phyloP scores from a whole-genome alignment of 2,113 vertebrate species.

The Hippocampus barbouri region DNA sequence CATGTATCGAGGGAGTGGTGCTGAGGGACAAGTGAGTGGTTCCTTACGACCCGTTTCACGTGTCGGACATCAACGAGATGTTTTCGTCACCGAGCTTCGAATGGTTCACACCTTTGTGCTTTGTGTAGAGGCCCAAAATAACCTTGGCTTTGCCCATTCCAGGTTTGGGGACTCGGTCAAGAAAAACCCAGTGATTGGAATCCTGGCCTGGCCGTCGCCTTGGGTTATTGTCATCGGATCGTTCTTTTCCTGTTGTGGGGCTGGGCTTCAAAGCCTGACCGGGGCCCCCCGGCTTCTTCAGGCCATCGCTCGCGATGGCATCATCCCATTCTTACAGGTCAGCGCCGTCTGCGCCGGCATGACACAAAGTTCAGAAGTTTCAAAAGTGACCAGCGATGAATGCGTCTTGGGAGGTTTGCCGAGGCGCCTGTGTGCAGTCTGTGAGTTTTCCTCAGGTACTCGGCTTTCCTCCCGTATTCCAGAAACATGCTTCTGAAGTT shows the following conservation, averaged over 20 bases:
- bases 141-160: conserved; percentile 1
- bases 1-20: conserved; percentile 91
- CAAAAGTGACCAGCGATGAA: background rate
- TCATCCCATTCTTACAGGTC: conserved; percentile 89
- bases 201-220: conserved; percentile 91
- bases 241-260: conserved; percentile 95
- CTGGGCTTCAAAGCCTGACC: conserved; percentile 91
- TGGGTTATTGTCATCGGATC: conserved; percentile 97
- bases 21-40: conserved; percentile 89
- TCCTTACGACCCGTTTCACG: background rate
- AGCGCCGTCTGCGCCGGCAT: background rate
- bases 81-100: background rate
- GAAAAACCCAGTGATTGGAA: conserved; percentile 83
- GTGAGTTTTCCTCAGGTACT: no score
- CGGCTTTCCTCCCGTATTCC: no score
- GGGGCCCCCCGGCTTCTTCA: conserved; percentile 90
- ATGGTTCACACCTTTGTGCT: no score
- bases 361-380: background rate
- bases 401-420: background rate
- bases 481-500: no score
- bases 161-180: conserved; percentile 88
- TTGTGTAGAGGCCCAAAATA: background rate
- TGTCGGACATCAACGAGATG: background rate
- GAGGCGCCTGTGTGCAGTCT: no score
- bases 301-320: conserved; percentile 90